Base-by-base conservation (phyloP, 1,140 invertebrate genomes). In the Drosophila athabasca region DNA sequence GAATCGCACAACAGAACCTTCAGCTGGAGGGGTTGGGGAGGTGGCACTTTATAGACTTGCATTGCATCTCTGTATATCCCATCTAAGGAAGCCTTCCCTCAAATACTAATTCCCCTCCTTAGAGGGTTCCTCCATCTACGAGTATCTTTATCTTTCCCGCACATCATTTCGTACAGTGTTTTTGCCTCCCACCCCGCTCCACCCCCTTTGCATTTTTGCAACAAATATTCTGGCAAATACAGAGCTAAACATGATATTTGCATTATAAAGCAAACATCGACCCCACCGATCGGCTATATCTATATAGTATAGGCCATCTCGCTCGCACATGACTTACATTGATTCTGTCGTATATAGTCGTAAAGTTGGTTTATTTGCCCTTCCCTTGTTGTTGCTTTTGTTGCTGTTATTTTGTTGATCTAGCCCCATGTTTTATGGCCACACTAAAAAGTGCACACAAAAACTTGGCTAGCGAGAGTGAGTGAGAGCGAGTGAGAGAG, bases 321-420 rank as follows among this genome's bases (percentile, higher is more conserved):
- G 46, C 69, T 73, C 52, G 24, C 70, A 75, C 61, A 64, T 79
- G 81, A 61, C 81, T 87, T 84, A 87, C 81, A 87, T 87, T 85
- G 81, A 87, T 87, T 81, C 82, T 87, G 82, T 78, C 3, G 4
- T 85, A 85, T 87, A 81, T 81, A 74, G 78, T 85, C 81, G 81
- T 85, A 85, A 85, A 81, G 81, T 39, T 13, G 11, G 35, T 85
- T 85, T 85, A 85, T 85, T 85, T 87, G 81, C 77, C 77, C 67
- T 85, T 77, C 81, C 82, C 81, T 85, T 87, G 76, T 72, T 51
- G 39, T 51, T 62, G 61, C 57, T 53, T 43, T 70, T 50, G 55
- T 46, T 49, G 54, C 29, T 57, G 41, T 13, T 58, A 17, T 11
- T 50, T 39, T 74, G 66, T 66, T 68, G 49, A 67, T 69, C 66